Conservation (phyloP, 2,113 vertebrate species). For the Grallaria varia region DNA sequence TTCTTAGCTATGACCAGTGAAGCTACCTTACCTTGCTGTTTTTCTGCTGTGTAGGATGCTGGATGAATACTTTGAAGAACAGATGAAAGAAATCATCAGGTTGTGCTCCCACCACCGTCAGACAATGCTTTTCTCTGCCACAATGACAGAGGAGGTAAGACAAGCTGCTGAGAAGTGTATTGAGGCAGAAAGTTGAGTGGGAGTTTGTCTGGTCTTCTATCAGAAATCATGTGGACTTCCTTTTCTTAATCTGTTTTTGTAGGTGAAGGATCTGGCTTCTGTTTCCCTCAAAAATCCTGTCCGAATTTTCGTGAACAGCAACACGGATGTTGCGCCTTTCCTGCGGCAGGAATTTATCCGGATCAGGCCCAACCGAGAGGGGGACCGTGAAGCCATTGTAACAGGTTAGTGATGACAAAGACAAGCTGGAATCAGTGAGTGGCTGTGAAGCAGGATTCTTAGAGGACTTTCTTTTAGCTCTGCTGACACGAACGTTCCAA, state of each 20-base stretch:
- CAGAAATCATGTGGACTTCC: not conserved
- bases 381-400: constrained; percentile 92
- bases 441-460: not conserved
- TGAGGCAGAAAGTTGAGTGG: not conserved
- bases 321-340: constrained; percentile 95
- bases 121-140: constrained; percentile 97
- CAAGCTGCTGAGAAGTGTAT: not conserved
- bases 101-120: constrained; percentile 91
- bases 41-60: constrained; percentile 82
- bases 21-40: not conserved
- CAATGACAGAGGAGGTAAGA: constrained; percentile 93
- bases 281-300: constrained; percentile 91
- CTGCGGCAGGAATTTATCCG: constrained; percentile 94
- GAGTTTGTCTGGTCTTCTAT: not conserved
- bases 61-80: constrained; percentile 98
- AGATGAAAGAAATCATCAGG: constrained; percentile 98
- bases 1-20: not conserved
- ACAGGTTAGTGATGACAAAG: constrained; percentile 74
- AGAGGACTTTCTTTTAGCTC: constrained; percentile 72
- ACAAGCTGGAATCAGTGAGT: not conserved
- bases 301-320: constrained; percentile 96
- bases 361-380: constrained; percentile 88
- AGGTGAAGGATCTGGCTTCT: constrained; percentile 95
- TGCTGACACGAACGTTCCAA: constrained; percentile 91
- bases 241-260: not conserved